phyloP scores from a whole-genome alignment of 2,113 vertebrate genomes.

The Malurus alboscapulatus region DNA sequence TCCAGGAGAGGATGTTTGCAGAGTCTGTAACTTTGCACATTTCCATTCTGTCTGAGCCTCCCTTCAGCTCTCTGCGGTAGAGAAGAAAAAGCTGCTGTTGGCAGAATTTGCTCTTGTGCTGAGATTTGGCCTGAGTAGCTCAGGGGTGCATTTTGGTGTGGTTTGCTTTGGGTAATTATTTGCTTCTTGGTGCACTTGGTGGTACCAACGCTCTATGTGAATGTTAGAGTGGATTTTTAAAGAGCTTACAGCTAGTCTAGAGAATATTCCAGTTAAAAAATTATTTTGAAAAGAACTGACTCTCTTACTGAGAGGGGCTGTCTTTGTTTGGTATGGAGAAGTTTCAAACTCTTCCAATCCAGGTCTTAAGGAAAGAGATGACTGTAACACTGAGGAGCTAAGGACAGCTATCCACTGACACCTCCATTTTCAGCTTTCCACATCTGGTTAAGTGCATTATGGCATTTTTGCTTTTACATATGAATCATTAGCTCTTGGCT shows the following conservation, averaged over 20 bases:
- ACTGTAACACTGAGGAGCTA: not conserved
- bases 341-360: not conserved
- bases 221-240: not conserved
- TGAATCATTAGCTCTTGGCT: slow-evolving; percentile 17
- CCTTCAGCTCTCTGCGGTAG: not conserved
- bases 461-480: slow-evolving; percentile 8
- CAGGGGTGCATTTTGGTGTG: not conserved
- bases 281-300: not conserved
- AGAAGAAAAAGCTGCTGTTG: not conserved
- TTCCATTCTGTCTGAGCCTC: slow-evolving; percentile 5
- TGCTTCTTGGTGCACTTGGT: not conserved
- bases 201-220: not conserved
- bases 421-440: slow-evolving; percentile 23
- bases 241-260: not conserved
- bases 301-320: not conserved
- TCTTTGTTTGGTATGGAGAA: not conserved
- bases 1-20: not conserved
- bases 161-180: not conserved
- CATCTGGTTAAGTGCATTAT: slow-evolving; percentile 32
- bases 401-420: not conserved
- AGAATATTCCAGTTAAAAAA: not conserved
- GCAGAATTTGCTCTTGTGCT: not conserved
- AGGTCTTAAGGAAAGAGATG: not conserved
- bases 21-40: not conserved
- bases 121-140: not conserved